A percentile compares a stretch with the other conserved stretches of the same genome.
phyloP scores from a whole-genome alignment of 2,113 vertebrate genomes.

The Pelecanoides urinatrix region DNA sequence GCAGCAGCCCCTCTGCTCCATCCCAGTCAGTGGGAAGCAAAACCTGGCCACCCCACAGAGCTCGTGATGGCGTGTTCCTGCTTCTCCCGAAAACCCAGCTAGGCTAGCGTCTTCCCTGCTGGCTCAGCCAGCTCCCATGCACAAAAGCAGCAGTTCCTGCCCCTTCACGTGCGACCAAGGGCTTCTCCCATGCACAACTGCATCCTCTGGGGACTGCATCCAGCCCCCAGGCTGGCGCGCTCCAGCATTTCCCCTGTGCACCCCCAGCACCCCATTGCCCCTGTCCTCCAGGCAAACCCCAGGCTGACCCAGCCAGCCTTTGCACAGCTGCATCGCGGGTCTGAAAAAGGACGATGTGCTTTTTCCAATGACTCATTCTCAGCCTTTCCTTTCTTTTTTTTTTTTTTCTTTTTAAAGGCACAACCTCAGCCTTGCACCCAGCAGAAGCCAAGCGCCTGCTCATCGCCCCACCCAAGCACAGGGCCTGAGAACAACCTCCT shows the following conservation, averaged over 20 bases:
- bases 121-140: accelerated
- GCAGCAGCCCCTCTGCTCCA: background rate
- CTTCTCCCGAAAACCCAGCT: background rate
- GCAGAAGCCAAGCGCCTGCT: background rate
- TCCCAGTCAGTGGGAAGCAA: accelerated
- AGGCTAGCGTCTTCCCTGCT: accelerated
- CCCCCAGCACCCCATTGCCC: background rate
- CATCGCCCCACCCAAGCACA: conserved; percentile 31
- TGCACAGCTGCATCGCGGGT: background rate
- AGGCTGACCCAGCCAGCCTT: background rate
- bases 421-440: background rate
- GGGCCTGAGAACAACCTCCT: background rate
- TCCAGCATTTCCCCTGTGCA: background rate
- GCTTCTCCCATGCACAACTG: background rate
- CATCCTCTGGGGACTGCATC: too few relatives aligned
- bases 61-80: accelerated
- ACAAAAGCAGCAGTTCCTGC: background rate
- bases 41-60: background rate
- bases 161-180: background rate
- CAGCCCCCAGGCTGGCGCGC: too few relatives aligned
- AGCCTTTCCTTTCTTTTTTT: background rate
- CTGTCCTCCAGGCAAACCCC: background rate
- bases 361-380: conserved; percentile 46
- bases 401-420: conserved; percentile 12
- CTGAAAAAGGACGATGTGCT: background rate